Base-by-base conservation (phyloP, 2,113 vertebrate species). In the Pao palembangensis region DNA sequence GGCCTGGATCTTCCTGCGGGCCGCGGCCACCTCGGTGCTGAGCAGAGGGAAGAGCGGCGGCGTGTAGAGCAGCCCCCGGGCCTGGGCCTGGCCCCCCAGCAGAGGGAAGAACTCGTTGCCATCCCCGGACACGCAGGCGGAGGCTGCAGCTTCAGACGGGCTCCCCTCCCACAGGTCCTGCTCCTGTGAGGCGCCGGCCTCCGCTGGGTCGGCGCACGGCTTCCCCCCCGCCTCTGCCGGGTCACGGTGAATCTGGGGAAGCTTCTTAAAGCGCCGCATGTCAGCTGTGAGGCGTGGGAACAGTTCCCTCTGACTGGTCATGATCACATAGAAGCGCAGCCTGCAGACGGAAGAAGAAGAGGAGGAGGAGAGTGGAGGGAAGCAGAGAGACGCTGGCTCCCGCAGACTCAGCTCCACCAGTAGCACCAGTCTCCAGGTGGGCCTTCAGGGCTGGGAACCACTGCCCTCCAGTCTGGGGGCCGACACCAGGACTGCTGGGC, bases 301-400 rank as follows among this genome's bases (percentile, higher is more conserved):
- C 6, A 98, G 91, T 79, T 98, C 96, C 58, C 96, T 91, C 84
- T 98, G 96, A 83, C 96, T 99, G 0, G 97, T 98, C 93, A 98
- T 98, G 81, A 98, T 93, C 77, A 99, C 94, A 0, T 94, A 98
- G 87, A 95, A 99, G 49, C 89, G 91, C 10, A 99, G 77, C 85
- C 97, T 99, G 65, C 23, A 38, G 34, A 38, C 34, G 11, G 2
- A 12, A 38, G 34, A 12, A n/a, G n/a, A n/a, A n/a, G n/a, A n/a
- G n/a, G n/a, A n/a, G n/a, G n/a, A n/a, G n/a, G n/a, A n/a, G n/a
- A n/a, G n/a, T n/a, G n/a, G n/a, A n/a, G n/a, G n/a, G n/a, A n/a
- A n/a, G n/a, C n/a, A n/a, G n/a, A n/a, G n/a, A n/a, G n/a, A n/a
- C n/a, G n/a, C n/a, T n/a, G n/a, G n/a, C n/a, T n/a, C n/a, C n/a